Evolutionary conservation across 2,113 vertebrate species (phyloP), one percentile per base, ranked within the genome.

Genomic region (Helogale parvula): DNA sequence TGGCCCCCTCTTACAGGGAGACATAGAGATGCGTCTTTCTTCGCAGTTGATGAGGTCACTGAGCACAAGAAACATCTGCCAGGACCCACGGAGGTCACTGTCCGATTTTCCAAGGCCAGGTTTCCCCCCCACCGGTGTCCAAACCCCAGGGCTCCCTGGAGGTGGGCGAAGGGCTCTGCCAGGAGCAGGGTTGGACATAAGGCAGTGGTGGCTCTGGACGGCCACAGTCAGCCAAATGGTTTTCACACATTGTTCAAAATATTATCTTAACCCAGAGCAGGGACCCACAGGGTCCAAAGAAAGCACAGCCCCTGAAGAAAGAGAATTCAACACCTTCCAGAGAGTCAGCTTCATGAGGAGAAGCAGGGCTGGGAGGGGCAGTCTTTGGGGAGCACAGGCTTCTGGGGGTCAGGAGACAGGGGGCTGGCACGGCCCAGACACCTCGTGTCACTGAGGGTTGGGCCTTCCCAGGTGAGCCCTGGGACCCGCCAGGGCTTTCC

Each of bases 21-120:
- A 80, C 0, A 0, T 5, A 9, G 3, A 11, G 54, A 35, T 0
- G 10, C 5, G 1, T 31, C 71, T 8, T 8, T 27, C 50, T 23
- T 41, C 0, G 21, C 33, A 25, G 38, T 27, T 17, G 68, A 35
- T 8, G 66, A 85, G 31, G 47, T 89, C 29, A 6, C 11, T 11
- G 31, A 15, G 35, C 1, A 7, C 8, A 47, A 33, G 50, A 23
- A 50, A 41, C 25, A 9, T 29, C 29, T 29, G 60, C 50, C 33
- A 25, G 16, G 50, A 68, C 45, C n/a, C 31, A 2, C 80, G 7
- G 33, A 83, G 83, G 63, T 47, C 77, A 1, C 79, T 4, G 13
- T 68, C 80, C 1, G 0, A 7, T 41, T 47, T 15, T 8, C 84
- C 60, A 41, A 25, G 76, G 47, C 63, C 60, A 16, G 3, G 9